These are phyloP conservation scores for Podotricha telesiphe DNA, from an alignment of 2,888 invertebrate genomes.

Conservation along the genomic window DNA sequence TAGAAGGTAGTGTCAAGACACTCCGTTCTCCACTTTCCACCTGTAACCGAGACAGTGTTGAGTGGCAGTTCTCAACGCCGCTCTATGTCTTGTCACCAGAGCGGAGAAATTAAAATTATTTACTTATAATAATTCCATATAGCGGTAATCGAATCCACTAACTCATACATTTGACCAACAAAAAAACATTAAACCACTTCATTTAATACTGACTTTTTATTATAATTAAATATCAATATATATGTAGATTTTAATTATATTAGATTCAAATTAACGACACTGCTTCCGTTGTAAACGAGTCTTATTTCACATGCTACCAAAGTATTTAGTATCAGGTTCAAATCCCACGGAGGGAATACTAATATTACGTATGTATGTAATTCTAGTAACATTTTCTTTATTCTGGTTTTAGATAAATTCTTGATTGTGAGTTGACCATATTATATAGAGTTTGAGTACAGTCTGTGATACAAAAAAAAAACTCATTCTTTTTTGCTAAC, in stretches of 20 bases:
- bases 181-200: too few relatives aligned
- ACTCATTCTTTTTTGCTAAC: too few relatives aligned
- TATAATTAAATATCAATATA: slow-evolving; percentile 3
- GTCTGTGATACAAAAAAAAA: too few relatives aligned
- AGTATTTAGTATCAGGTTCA: not conserved
- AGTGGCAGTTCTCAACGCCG: too few relatives aligned
- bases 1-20: too few relatives aligned
- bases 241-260: slow-evolving; percentile 1
- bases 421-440: not conserved
- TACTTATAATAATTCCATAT: too few relatives aligned
- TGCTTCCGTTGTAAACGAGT: slow-evolving; percentile 14
- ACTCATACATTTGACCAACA: too few relatives aligned
- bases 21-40: too few relatives aligned
- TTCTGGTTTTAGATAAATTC: slow-evolving; percentile 5
- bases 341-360: slow-evolving; percentile 6
- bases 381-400: not conserved
- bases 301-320: not conserved
- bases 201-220: not conserved
- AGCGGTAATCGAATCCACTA: too few relatives aligned
- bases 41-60: too few relatives aligned
- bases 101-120: too few relatives aligned
- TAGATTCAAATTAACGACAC: slow-evolving; percentile 6
- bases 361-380: not conserved
- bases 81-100: too few relatives aligned
- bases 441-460: not conserved